Conservation (phyloP, 2,113 vertebrate genomes). For the Tiliqua scincoides region DNA sequence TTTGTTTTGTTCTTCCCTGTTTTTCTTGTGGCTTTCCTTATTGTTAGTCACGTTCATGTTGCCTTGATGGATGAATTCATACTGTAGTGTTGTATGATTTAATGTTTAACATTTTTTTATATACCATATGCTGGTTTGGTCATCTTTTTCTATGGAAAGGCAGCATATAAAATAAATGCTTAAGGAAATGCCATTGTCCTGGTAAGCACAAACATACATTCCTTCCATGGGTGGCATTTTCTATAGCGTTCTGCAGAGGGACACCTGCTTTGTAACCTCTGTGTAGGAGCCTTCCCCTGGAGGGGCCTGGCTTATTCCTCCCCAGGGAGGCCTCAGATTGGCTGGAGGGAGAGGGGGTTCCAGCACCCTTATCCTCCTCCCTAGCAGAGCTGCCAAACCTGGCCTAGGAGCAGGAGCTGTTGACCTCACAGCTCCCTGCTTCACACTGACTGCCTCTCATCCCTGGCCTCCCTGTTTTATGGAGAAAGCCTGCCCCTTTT, state of each 20-base stretch:
- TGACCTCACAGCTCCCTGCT: too few species aligned
- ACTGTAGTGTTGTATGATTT: not conserved
- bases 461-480: too few species aligned
- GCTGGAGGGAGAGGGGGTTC: too few species aligned
- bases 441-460: too few species aligned
- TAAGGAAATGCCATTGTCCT: not conserved
- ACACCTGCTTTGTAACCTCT: not conserved
- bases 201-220: not conserved
- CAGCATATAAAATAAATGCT: not conserved
- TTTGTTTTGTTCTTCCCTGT: not conserved
- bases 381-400: too few species aligned
- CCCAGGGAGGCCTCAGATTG: too few species aligned
- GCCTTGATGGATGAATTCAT: not conserved
- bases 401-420: too few species aligned
- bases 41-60: not conserved
- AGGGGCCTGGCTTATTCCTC: too few species aligned
- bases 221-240: not conserved
- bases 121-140: not conserved
- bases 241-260: not conserved
- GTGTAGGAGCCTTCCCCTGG: too few species aligned
- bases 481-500: too few species aligned
- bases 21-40: not conserved
- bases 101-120: too few species aligned
- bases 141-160: not conserved
- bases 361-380: too few species aligned